Base-by-base conservation (phyloP, 2,888 invertebrate genomes). In the Stenoptilia bipunctidactyla region DNA sequence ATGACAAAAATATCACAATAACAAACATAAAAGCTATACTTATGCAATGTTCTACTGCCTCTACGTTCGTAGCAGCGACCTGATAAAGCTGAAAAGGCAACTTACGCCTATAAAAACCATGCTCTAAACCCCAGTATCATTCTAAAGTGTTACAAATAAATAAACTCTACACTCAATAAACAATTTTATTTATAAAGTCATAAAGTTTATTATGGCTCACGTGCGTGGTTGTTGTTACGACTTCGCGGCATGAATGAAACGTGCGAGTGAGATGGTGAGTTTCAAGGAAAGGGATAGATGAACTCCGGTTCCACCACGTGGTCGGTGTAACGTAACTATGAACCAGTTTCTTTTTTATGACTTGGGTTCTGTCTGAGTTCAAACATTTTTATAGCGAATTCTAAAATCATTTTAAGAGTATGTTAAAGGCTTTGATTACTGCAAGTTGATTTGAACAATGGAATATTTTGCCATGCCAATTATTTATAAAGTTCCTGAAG, bases 71-170 rank as follows among this genome's bases (percentile, higher is more conserved):
- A 77, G 79, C 65, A 63, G 66, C 74, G 72, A 76, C 83, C 82
- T 82, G 84, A 83, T 83, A 83, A 83, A 85, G 80, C 84, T 82
- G 83, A 83, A 84, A 84, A 83, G 83, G 79, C 82, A 79, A 75
- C 73, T 82, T 73, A 74, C 73, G 77, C 80, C 76, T 77, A 79
- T 79, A 85, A 85, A 86, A 83, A 77, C 76, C 80, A 77, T 79
- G 82, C 84, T 77, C 83, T 84, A 85, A 84, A 83, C 77, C 66
- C 68, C 57, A 58, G 53, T 60, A 59, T 67, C 71, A 69, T 65
- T 72, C 69, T 66, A 74, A 79, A 80, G 57, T 53, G 75, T 66
- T 65, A 60, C 73, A 82, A 77, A 83, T 77, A 76, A 76, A 79
- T 71, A 77, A 72, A 76, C 51, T 66, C 64, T 65, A 57, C 73